Percentiles rank a stretch among this genome's conserved stretches.
Evolutionary conservation across 64 coral and sea anemone genomes (phyloP).

Genomic region (Acropora tenuis): DNA sequence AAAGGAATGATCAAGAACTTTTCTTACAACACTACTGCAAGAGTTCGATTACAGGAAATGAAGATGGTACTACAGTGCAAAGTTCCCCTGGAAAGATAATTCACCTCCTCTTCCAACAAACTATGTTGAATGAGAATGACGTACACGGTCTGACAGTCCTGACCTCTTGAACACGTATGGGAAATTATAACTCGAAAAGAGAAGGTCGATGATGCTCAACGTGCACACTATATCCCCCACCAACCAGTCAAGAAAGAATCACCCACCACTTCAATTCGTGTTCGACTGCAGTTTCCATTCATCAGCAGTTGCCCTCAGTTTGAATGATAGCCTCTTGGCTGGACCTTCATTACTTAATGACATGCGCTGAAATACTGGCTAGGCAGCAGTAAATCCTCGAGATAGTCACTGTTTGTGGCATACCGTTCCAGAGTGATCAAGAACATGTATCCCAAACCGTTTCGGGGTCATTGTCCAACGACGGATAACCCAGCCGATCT

Average conservation of each 20-base stretch:
- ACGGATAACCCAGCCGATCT: too few relatives aligned
- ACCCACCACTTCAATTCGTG: slow-evolving; percentile 58
- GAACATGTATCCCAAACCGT: not conserved
- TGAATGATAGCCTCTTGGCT: slow-evolving; percentile 43
- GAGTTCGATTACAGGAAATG: slow-evolving; percentile 29
- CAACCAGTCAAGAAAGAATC: slow-evolving; percentile 55
- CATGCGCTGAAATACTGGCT: slow-evolving; percentile 50
- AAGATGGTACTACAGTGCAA: slow-evolving; percentile 53
- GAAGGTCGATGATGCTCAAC: slow-evolving; percentile 20
- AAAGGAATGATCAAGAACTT: too few relatives aligned
- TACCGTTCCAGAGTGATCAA: slow-evolving; percentile 62
- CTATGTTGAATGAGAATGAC: not conserved
- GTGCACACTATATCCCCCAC: slow-evolving; percentile 59
- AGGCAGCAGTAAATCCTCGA: slow-evolving; percentile 35
- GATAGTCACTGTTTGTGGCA: slow-evolving; percentile 52
- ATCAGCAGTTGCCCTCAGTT: slow-evolving; percentile 12
- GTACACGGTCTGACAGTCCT: slow-evolving; percentile 33
- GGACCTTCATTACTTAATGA: too few relatives aligned
- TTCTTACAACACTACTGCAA: too few relatives aligned
- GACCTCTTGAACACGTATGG: slow-evolving; percentile 36
- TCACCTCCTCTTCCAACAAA: slow-evolving; percentile 15
- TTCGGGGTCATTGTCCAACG: too few relatives aligned
- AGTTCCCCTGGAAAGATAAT: slow-evolving; percentile 66
- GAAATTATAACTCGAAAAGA: slow-evolving; percentile 62
- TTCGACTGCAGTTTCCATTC: slow-evolving; percentile 43